Evolutionary conservation across 2,797 vertebrate genomes (phyloP).

Genomic region (Distichodus sexfasciatus): DNA sequence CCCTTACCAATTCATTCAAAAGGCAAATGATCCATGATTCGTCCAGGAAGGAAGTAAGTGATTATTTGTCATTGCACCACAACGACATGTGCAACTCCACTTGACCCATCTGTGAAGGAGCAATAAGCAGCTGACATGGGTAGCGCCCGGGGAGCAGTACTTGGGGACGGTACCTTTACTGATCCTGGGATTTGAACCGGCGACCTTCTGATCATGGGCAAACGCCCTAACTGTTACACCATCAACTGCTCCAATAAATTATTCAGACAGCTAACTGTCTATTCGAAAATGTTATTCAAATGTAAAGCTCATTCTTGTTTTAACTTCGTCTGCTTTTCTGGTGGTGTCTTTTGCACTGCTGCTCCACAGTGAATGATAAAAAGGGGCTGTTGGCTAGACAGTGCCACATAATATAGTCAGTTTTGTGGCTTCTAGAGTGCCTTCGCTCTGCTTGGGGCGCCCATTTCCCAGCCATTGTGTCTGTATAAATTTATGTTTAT

Average conservation of each 20-base stretch:
- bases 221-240: too few species aligned
- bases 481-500: slow-evolving; percentile 1
- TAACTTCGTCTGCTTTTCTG: background rate
- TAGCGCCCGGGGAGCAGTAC: too few species aligned
- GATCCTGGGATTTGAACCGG: too few species aligned
- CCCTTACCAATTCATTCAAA: background rate
- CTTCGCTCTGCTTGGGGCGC: background rate
- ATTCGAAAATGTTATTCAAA: background rate
- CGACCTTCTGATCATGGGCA: too few species aligned
- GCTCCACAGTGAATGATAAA: background rate
- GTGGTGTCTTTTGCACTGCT: background rate
- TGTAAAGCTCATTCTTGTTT: background rate
- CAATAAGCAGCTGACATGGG: too few species aligned
- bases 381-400: background rate
- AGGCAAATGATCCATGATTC: background rate
- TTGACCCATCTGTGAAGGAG: too few species aligned
- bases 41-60: too few species aligned
- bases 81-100: too few species aligned
- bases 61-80: too few species aligned
- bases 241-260: too few species aligned
- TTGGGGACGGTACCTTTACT: too few species aligned
- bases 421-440: background rate
- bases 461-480: background rate
- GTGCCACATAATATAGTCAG: background rate
- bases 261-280: background rate